Evolutionary conservation across 2,888 invertebrate species (phyloP).

Genomic region (Mythimna lalbum): DNA sequence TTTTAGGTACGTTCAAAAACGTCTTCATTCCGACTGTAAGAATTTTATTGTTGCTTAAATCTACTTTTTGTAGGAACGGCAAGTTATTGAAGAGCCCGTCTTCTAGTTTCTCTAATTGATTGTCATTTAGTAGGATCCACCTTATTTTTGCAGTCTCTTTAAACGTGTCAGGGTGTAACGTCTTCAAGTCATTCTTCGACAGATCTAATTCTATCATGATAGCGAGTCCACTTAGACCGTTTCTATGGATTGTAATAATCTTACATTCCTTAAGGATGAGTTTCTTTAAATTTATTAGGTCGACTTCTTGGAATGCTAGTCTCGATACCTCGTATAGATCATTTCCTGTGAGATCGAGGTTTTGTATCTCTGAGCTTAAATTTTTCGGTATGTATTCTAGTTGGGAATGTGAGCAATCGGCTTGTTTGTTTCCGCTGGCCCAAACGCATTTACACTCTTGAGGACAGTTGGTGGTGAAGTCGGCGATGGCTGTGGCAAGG

Average conservation of each 20-base stretch:
- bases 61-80: conserved; percentile 93
- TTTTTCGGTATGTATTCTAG: conserved; percentile 93
- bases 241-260: conserved; percentile 93
- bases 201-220: conserved; percentile 96
- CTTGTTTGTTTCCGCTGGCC: conserved; percentile 96
- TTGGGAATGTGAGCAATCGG: conserved; percentile 93
- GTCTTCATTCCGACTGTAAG: conserved; percentile 93
- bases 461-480: conserved; percentile 92
- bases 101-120: conserved; percentile 93
- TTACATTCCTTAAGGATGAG: conserved; percentile 94
- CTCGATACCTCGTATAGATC: conserved; percentile 92
- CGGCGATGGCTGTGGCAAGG: conserved; percentile 78
- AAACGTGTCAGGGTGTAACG: conserved; percentile 93
- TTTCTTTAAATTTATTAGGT: conserved; percentile 95
- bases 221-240: conserved; percentile 94
- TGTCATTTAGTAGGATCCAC: conserved; percentile 93
- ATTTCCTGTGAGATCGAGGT: conserved; percentile 94
- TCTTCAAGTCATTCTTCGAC: conserved; percentile 93
- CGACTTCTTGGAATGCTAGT: conserved; percentile 93
- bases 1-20: conserved; percentile 92
- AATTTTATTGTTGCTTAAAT: conserved; percentile 94
- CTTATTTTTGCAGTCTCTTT: conserved; percentile 93
- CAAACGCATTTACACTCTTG: conserved; percentile 95
- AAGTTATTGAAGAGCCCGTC: conserved; percentile 94
- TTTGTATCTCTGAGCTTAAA: conserved; percentile 93